Conservation (phyloP, 2,797 vertebrate genomes). For the Chelonia mydas region DNA sequence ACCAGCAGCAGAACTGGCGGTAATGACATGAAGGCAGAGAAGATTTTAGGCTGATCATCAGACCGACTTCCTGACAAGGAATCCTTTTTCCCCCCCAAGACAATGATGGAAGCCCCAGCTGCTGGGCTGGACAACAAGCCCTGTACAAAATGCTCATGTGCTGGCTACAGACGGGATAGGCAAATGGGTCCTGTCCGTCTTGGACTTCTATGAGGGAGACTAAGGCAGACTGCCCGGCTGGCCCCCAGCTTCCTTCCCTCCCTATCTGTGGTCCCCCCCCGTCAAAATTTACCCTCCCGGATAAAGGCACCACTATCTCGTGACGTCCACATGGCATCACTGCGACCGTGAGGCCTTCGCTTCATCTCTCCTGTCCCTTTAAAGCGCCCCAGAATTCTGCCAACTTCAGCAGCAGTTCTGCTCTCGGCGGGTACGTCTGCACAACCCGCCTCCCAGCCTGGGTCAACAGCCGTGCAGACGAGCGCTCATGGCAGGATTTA, state of each 20-base stretch:
- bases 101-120: neutral
- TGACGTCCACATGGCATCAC: neutral
- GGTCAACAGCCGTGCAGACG: neutral
- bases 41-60: slow-evolving; percentile 55
- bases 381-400: neutral
- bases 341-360: neutral
- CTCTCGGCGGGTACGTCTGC: neutral
- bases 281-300: neutral
- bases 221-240: neutral
- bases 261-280: neutral
- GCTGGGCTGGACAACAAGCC: neutral
- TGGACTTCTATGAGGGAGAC: neutral
- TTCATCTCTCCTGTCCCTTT: neutral
- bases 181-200: no score
- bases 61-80: slow-evolving; percentile 45
- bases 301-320: neutral
- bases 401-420: neutral
- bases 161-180: neutral
- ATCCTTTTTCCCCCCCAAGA: neutral
- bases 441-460: no score
- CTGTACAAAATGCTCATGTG: no score
- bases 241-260: neutral
- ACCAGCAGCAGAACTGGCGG: neutral
- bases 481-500: neutral
- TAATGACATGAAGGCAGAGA: neutral